Evolutionary conservation across 2,797 vertebrate genomes (phyloP).

Genomic region (Pygocentrus nattereri): DNA sequence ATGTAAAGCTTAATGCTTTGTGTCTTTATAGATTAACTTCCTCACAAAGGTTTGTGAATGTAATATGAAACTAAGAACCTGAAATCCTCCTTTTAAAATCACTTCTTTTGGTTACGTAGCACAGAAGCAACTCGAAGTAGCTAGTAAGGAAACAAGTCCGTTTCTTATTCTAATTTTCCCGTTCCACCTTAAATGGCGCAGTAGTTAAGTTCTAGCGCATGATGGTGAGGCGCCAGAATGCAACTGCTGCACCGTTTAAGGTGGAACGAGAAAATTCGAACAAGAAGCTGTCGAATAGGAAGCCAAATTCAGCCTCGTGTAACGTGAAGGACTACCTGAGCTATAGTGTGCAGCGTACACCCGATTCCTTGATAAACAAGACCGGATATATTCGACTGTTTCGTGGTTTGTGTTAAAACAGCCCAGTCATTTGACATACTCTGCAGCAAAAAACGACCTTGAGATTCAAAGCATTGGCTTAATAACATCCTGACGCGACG

Average conservation of each 20-base stretch:
- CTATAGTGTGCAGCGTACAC: no score
- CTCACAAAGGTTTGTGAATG: not conserved
- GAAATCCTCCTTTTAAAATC: not conserved
- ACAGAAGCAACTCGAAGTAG: not conserved
- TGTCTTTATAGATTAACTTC: conserved; percentile 30
- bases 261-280: no score
- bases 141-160: no score
- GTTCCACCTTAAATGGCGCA: no score
- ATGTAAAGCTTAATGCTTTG: not conserved
- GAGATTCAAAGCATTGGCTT: conserved; percentile 12
- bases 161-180: no score
- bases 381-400: not conserved
- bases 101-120: not conserved
- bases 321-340: no score
- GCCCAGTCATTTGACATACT: not conserved
- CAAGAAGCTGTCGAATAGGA: no score
- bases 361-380: not conserved
- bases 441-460: not conserved
- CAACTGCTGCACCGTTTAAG: no score
- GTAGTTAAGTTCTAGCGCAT: no score
- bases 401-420: not conserved
- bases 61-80: not conserved
- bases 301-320: no score
- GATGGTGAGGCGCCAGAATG: no score
- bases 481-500: not conserved